phyloP scores from a whole-genome alignment of 2,888 invertebrate genomes.

The Ceraclea dissimilis region DNA sequence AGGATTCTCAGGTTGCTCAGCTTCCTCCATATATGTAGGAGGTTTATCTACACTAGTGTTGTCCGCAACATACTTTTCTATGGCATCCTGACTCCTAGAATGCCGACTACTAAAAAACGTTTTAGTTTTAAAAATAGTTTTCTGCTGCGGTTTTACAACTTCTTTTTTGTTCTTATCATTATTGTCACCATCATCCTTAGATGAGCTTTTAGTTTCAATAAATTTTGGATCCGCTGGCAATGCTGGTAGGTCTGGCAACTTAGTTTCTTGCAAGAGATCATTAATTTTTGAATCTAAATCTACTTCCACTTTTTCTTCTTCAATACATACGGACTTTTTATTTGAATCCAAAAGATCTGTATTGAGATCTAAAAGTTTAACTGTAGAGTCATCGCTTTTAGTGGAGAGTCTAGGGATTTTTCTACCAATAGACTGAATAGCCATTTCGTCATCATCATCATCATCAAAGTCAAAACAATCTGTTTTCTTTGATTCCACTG shows the following conservation, averaged over 20 bases:
- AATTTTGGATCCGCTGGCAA: conserved; percentile 52
- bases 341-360: conserved; percentile 7
- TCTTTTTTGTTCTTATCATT: conserved; percentile 34
- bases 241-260: conserved; percentile 49
- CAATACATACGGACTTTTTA: conserved; percentile 8
- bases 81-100: conserved; percentile 48
- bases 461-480: conserved; percentile 51
- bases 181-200: conserved; percentile 40
- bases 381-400: conserved; percentile 28
- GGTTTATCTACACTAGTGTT: conserved; percentile 31
- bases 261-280: conserved; percentile 53
- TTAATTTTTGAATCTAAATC: conserved; percentile 52
- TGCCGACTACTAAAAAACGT: conserved; percentile 50
- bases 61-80: conserved; percentile 47
- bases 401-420: conserved; percentile 58
- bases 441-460: conserved; percentile 43
- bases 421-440: conserved; percentile 46
- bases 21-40: conserved; percentile 21
- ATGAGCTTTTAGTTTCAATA: conserved; percentile 41
- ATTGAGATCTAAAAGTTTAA: conserved; percentile 32
- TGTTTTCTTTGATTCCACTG: neutral
- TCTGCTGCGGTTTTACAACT: conserved; percentile 34
- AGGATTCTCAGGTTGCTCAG: conserved; percentile 29
- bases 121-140: conserved; percentile 49
- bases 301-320: conserved; percentile 27